These are phyloP conservation scores for Amblyornis subalaris DNA, from an alignment of 2,113 vertebrate genomes.

Conservation along the genomic window DNA sequence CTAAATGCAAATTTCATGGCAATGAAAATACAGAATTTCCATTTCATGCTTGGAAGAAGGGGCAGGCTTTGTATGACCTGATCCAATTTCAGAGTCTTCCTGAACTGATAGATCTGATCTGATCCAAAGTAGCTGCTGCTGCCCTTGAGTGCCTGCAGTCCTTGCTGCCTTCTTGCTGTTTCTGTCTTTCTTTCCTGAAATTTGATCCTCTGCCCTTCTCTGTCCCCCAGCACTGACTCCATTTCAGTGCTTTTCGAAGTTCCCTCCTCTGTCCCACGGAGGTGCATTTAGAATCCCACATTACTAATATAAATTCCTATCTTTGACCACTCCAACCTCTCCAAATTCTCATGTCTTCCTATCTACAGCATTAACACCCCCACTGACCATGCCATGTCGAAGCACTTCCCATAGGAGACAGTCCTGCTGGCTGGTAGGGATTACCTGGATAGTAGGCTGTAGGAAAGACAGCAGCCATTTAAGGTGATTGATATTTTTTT, in stretches of 20 bases:
- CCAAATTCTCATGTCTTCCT: not conserved
- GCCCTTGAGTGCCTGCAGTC: not conserved
- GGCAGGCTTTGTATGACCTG: not conserved
- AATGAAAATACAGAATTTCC: constrained; percentile 26
- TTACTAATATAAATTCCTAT: not conserved
- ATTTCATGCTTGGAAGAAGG: constrained; percentile 43
- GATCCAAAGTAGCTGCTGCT: not conserved
- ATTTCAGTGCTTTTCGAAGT: not conserved
- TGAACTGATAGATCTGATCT: not conserved
- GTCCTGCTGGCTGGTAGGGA: not conserved
- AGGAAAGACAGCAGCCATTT: not conserved
- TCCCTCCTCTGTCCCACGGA: accelerated
- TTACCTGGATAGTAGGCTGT: not conserved
- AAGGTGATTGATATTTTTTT: not conserved
- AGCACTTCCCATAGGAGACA: not conserved
- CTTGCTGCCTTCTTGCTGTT: not conserved
- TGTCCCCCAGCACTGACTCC: not conserved
- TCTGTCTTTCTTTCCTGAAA: not conserved
- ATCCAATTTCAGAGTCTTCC: constrained; percentile 36
- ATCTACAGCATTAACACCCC: not conserved
- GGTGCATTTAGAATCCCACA: not conserved
- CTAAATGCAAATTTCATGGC: constrained; percentile 41
- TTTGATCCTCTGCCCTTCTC: not conserved
- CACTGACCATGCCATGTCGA: accelerated
- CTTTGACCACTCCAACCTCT: not conserved